Conservation (phyloP, 1,140 invertebrate species). For the Oryctes rhinoceros region DNA sequence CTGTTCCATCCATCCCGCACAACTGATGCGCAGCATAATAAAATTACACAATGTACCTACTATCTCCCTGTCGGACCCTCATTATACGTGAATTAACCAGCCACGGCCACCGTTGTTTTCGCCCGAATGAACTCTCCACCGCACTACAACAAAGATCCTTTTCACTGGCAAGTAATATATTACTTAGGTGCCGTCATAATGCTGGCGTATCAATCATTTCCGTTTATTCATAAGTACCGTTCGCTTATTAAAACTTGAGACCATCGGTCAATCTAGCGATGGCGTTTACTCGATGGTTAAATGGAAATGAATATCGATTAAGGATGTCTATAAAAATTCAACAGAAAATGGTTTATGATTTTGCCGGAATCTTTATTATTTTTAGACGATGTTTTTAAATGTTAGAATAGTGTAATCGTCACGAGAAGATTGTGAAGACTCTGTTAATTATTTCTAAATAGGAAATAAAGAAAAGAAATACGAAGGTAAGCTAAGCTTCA, state of each 20-base stretch:
- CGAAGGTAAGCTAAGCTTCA: too few relatives aligned
- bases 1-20: conserved; percentile 42
- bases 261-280: conserved; percentile 48
- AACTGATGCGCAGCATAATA: conserved; percentile 45
- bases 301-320: conserved; percentile 30
- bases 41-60: conserved; percentile 49
- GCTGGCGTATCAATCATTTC: conserved; percentile 47
- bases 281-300: conserved; percentile 33
- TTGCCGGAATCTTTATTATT: too few relatives aligned
- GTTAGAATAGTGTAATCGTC: too few relatives aligned
- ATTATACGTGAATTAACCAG: conserved; percentile 48
- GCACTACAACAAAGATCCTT: conserved; percentile 46
- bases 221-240: conserved; percentile 42
- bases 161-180: conserved; percentile 46
- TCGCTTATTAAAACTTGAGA: conserved; percentile 50
- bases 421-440: too few relatives aligned
- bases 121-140: conserved; percentile 42
- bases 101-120: conserved; percentile 44
- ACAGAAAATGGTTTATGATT: too few relatives aligned
- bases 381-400: too few relatives aligned
- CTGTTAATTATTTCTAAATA: too few relatives aligned
- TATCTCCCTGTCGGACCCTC: conserved; percentile 48
- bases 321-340: not conserved
- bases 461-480: too few relatives aligned
- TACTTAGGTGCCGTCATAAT: conserved; percentile 48